Evolutionary conservation across 35 echinoderm and acorn worm species (phyloP), one percentile per base, ranked within the genome.

Genomic region (Stichopus chloronotus): DNA sequence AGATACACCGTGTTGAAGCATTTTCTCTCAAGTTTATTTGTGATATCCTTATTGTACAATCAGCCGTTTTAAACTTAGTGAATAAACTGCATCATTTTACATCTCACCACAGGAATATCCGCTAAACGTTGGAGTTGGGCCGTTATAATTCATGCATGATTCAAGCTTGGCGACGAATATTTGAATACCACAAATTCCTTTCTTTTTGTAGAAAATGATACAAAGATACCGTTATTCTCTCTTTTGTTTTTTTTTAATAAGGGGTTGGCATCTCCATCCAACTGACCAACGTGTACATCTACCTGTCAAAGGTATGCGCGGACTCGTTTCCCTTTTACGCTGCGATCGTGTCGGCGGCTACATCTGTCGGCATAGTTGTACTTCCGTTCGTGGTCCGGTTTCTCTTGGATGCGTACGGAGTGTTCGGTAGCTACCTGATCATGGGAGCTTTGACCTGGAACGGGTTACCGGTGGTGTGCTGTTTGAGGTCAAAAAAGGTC

Each of bases 341-440:
- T 6, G 65, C 87, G 11, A 54, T 74, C 16, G 0, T 60, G 71
- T 89, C 87, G 4, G 0, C 61, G 23, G 8, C 57, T 14, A 89
- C 87, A 54, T 72, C 87, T 20, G 25, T 71, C n/a, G 87, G 87
- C 11, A 59, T 89, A 5, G 30, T 89, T 6, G 23, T 89, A 4
- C 16, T 89, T 17, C 87, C 87, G 6, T 61, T 61, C 10, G 7
- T 89, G 23, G 60, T 17, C 60, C 87, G 69, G 54, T 68, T 25
- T 17, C 87, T 89, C 14, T 53, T 89, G 59, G 60, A 68, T 4
- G 6, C 5, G 7, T 89, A 71, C 60, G 87, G 87, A 7, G 9
- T 89, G 16, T 53, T 17, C 22, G 87, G 87, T 30, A 63, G 19
- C 24, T 89, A 89, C 20, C 60, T 89, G 4, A 68, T 89, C 17